Base-by-base conservation (phyloP, 2,888 invertebrate genomes). In the Himalopsyche japonica region DNA sequence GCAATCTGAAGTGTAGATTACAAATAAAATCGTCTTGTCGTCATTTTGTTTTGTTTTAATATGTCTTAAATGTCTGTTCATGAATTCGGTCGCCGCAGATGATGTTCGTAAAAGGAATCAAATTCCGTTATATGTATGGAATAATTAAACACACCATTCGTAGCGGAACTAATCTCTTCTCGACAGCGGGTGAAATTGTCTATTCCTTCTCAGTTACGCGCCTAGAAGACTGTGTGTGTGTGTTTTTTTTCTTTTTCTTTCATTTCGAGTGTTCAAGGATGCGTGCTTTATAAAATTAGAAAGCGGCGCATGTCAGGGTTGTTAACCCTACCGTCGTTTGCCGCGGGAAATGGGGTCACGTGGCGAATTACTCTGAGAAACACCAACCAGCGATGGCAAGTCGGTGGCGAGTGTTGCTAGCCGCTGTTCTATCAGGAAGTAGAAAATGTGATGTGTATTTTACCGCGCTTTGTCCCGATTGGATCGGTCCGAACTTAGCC, bases 271-370 rank as follows among this genome's bases (percentile, higher is more conserved):
- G 84, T 78, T 76, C 83, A 84, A 86, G 86, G 86, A 86, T 86
- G 86, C 85, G 86, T 85, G 85, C 79, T 84, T 82, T 82, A 78
- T 86, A 87, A 85, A 87, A 85, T 87, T 87, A 87, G 87, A 87
- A 87, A 87, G 87, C 87, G 85, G 84, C 85, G 85, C 82, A 85
- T 82, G 83, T 79, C 82, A 85, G 87, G 87, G 87, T 87, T 86
- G 83, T 82, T 83, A 83, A 87, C 87, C 87, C 87, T 86, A 80
- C 77, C 49, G 48, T 48, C 82, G 32, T 34, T 34, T 18, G 79
- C 77, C 81, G 83, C 83, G 80, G 83, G 83, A 86, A 86, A 85
- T 80, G 86, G 85, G 86, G 86, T 83, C 86, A 85, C 64, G 84
- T 80, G 76, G 77, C 83, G 83, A 32, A 34, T 57, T 77, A 24